phyloP scores from a whole-genome alignment of 2,797 vertebrate genomes.

The Anas bahamensis region DNA sequence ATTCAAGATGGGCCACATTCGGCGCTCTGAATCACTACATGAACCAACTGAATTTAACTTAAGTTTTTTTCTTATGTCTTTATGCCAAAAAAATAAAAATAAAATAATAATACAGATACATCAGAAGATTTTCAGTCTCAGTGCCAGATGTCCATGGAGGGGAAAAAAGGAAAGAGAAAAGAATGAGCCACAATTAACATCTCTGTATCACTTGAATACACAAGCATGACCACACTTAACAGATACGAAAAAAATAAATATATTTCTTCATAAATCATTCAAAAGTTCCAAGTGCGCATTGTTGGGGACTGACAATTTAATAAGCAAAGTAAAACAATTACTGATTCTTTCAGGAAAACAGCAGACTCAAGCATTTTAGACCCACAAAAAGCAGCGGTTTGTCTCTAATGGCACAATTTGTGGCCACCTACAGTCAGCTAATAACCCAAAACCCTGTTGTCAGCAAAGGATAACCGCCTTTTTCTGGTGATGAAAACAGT shows the following conservation, averaged over 20 bases:
- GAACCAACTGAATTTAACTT: background rate
- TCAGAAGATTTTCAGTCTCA: background rate
- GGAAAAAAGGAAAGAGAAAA: background rate
- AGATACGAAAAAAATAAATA: background rate
- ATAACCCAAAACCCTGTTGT: background rate
- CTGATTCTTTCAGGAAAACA: background rate
- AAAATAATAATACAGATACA: background rate
- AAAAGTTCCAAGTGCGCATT: background rate
- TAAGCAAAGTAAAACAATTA: background rate
- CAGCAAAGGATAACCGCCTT: background rate
- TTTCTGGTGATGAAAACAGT: background rate
- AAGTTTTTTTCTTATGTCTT: background rate
- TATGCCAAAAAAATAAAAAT: background rate
- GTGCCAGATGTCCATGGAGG: background rate
- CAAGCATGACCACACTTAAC: background rate
- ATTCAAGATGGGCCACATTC: background rate
- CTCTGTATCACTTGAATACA: background rate
- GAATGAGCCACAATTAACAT: background rate
- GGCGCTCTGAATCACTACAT: background rate
- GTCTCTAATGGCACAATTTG: background rate
- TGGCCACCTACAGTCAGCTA: background rate
- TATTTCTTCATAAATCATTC: background rate
- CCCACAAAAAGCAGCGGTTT: background rate
- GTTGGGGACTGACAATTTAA: background rate
- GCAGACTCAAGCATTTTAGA: background rate